These are phyloP conservation scores for Acanthurus tractus DNA, from an alignment of 2,797 vertebrate genomes.

Conservation along the genomic window DNA sequence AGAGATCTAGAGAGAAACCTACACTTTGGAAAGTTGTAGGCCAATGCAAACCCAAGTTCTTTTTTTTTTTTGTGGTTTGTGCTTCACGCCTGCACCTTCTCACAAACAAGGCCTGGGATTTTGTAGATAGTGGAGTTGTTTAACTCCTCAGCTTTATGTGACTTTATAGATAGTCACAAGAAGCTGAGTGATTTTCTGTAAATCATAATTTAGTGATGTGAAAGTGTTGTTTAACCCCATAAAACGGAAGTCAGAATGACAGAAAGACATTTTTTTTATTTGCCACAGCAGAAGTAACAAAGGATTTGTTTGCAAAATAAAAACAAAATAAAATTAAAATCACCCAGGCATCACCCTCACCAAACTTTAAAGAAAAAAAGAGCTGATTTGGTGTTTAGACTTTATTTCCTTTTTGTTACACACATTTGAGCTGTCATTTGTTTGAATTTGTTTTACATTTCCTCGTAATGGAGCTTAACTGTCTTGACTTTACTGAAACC, in stretches of 20 bases:
- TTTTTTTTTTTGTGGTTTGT: constrained; percentile 65
- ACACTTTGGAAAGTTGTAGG: constrained; percentile 52
- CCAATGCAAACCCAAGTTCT: constrained; percentile 50
- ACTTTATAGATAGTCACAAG: background rate
- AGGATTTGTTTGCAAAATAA: constrained; percentile 80
- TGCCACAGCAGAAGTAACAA: constrained; percentile 86
- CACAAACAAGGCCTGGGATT: constrained; percentile 35
- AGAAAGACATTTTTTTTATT: constrained; percentile 85
- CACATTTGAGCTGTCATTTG: constrained; percentile 49
- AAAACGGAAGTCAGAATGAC: constrained; percentile 45
- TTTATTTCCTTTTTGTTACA: constrained; percentile 54
- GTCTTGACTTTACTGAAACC: constrained; percentile 51
- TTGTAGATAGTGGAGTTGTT: background rate
- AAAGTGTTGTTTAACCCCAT: too few species aligned
- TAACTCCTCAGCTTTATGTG: too few species aligned
- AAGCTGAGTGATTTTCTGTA: background rate
- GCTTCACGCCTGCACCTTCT: constrained; percentile 17
- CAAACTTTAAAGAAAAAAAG: constrained; percentile 66
- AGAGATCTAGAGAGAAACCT: constrained; percentile 50
- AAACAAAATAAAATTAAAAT: constrained; percentile 65
- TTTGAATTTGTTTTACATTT: constrained; percentile 45
- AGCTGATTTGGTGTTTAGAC: constrained; percentile 55
- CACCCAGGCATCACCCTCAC: constrained; percentile 66
- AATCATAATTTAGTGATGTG: too few species aligned
- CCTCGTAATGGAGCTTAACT: constrained; percentile 39